Percentiles rank a stretch among this genome's conserved stretches.
These are phyloP conservation scores for Hypomesus transpacificus DNA, from an alignment of 2,113 vertebrate genomes.

Conservation along the genomic window DNA sequence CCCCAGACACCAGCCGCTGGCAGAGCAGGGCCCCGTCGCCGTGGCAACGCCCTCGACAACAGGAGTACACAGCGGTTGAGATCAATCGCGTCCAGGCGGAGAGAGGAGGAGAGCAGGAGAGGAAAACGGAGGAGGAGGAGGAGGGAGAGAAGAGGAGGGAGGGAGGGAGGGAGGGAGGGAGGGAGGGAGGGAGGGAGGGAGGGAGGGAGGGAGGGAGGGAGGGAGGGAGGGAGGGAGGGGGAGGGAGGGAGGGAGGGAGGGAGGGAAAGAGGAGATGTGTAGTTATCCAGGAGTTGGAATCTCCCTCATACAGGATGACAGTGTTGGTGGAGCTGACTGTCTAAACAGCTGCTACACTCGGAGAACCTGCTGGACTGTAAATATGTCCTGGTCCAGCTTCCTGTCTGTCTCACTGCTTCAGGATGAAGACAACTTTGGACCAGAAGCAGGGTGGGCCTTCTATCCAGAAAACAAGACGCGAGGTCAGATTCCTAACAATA, in stretches of 20 bases:
- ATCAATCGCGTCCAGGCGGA: constrained; percentile 37
- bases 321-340: too few relatives aligned
- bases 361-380: too few relatives aligned
- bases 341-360: too few relatives aligned
- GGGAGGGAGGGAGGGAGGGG: not conserved
- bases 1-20: constrained; percentile 35
- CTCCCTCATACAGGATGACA: too few relatives aligned
- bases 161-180: not conserved
- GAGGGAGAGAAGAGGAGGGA: too few relatives aligned
- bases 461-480: too few relatives aligned
- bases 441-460: too few relatives aligned
- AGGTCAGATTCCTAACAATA: too few relatives aligned
- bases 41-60: constrained; percentile 56
- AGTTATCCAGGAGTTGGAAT: too few relatives aligned
- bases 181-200: not conserved
- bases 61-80: constrained; percentile 59
- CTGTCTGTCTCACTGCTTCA: too few relatives aligned
- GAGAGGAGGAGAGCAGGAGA: constrained; percentile 19
- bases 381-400: too few relatives aligned
- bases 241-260: not conserved
- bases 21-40: constrained; percentile 45
- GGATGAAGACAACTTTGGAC: too few relatives aligned
- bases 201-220: not conserved
- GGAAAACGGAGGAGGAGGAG: constrained; percentile 15
- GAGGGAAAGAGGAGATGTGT: not conserved